Base-by-base conservation (phyloP, 2,797 vertebrate species). In the Chanos chanos region DNA sequence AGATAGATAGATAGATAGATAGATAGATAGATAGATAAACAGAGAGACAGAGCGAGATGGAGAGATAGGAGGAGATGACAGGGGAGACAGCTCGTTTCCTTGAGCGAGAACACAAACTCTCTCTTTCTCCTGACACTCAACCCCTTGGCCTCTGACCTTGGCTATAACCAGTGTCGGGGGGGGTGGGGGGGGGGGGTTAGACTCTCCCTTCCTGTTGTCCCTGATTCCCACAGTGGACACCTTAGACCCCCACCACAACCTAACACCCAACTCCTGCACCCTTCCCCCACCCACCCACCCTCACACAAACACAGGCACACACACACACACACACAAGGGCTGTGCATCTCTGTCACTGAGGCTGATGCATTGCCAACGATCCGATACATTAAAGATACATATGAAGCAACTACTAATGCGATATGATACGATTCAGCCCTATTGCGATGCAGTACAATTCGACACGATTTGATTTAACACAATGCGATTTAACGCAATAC, bases 91-190 rank as follows among this genome's bases (percentile, higher is more conserved):
- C 49, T 39, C 31, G 31, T 3, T 21, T 36, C 58, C 37, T 50
- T 24, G 43, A 21, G 64, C 25, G 21, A 12, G 27, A 19, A 28
- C 7, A 15, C 5, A 33, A 27, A 22, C 39, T 27, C 33, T 37
- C 36, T n/a, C 31, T 30, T 5, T 45, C 10, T 36, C 45, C 51
- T 19, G 10, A 56, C 34, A 25, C 21, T 49, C 45, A 13, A 31
- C 13, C 43, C 54, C 19, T 47, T 37, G 52, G 60, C 70, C 48
- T 39, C 36, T 64, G 52, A 64, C 67, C 67, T 58, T 50, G 66
- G 48, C 54, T 58, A 44, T 44, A 43, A 62, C 24, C 22, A 24
- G 48, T 66, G 53, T 30, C n/a, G n/a, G n/a, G n/a, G n/a, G n/a
- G n/a, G n/a, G n/a, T n/a, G n/a, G n/a, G n/a, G n/a, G n/a, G n/a